These are phyloP conservation scores for Scaptomyza reducta DNA, from an alignment of 2,888 invertebrate genomes.

Conservation along the genomic window DNA sequence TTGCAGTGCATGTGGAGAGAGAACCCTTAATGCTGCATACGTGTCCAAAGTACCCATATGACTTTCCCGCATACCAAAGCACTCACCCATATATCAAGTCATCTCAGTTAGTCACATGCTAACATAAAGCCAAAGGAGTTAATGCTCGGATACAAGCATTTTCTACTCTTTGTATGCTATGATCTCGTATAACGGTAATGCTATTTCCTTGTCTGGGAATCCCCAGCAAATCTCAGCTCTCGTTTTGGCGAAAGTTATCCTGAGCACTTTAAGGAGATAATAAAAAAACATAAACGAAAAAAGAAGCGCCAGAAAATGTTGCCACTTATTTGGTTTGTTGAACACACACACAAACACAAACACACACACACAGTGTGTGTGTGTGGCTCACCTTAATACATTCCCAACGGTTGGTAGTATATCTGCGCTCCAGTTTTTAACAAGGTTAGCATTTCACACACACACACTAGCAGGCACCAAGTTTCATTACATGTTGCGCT, in stretches of 20 bases:
- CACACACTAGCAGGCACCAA: slow-evolving; percentile 40
- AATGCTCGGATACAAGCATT: slow-evolving; percentile 30
- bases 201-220: slow-evolving; percentile 45
- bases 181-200: slow-evolving; percentile 45
- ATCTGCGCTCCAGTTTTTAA: slow-evolving; percentile 73
- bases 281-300: slow-evolving; percentile 5
- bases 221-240: slow-evolving; percentile 26
- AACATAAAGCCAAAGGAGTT: slow-evolving; percentile 29
- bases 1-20: not conserved
- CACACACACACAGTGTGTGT: slow-evolving; percentile 7
- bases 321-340: slow-evolving; percentile 8
- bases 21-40: not conserved
- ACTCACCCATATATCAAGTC: not conserved
- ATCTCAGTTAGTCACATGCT: slow-evolving; percentile 7
- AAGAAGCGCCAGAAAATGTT: slow-evolving; percentile 9
- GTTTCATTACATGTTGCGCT: slow-evolving; percentile 60
- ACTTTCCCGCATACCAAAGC: not conserved
- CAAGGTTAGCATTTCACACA: slow-evolving; percentile 65
- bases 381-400: slow-evolving; percentile 29
- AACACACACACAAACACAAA: not conserved
- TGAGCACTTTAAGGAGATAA: slow-evolving; percentile 28
- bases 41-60: not conserved
- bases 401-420: slow-evolving; percentile 33
- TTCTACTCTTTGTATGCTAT: slow-evolving; percentile 15
- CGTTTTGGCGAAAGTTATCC: slow-evolving; percentile 1